These are phyloP conservation scores for Tupaia chinensis DNA, from an alignment of 2,113 vertebrate genomes.

Conservation along the genomic window DNA sequence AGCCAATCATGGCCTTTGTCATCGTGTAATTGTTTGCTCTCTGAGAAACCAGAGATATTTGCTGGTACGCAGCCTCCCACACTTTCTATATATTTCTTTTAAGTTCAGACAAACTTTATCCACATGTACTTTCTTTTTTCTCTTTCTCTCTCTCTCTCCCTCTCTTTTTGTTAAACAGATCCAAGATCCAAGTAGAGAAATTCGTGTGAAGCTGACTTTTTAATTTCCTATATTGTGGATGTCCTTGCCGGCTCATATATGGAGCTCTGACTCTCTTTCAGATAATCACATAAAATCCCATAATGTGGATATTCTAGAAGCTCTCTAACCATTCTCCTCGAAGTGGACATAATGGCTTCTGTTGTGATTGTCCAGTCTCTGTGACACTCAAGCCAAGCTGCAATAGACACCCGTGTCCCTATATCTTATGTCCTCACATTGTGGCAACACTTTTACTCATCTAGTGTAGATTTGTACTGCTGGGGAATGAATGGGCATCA, in stretches of 20 bases:
- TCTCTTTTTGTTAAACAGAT: background rate
- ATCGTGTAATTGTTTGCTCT: no score
- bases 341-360: background rate
- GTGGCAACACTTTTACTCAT: background rate
- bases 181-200: background rate
- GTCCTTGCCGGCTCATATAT: background rate
- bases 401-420: background rate
- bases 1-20: no score
- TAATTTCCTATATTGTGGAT: background rate
- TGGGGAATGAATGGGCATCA: background rate
- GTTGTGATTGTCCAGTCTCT: background rate
- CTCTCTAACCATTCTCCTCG: background rate
- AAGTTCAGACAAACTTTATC: background rate
- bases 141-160: no score
- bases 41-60: no score
- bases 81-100: background rate
- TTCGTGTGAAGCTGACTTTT: background rate
- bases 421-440: rapidly evolving
- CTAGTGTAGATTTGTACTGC: background rate
- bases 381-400: background rate
- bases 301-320: background rate
- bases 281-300: background rate
- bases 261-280: background rate
- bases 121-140: background rate
- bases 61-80: no score